Percentiles rank a stretch among this genome's conserved stretches.
phyloP scores from a whole-genome alignment of 2,797 vertebrate species.

The Momotus momota region DNA sequence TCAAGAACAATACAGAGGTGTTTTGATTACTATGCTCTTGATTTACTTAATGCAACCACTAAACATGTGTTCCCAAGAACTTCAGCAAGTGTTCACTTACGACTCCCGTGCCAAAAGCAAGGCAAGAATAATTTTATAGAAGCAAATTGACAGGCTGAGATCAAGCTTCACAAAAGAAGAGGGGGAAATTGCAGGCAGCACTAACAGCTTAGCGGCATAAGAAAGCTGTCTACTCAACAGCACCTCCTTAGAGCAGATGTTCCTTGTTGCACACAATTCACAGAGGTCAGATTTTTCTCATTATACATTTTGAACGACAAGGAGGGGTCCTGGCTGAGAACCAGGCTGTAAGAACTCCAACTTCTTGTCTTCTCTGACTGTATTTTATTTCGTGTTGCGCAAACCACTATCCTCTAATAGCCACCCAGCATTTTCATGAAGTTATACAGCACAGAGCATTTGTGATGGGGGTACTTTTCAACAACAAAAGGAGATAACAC shows the following conservation, averaged over 20 bases:
- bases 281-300: constrained; percentile 19
- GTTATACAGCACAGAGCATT: background rate
- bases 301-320: background rate
- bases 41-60: background rate
- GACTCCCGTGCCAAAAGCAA: background rate
- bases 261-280: background rate
- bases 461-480: background rate
- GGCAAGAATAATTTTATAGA: background rate
- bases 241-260: constrained; percentile 6
- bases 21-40: background rate
- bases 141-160: background rate
- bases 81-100: background rate
- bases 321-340: background rate
- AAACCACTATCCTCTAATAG: background rate
- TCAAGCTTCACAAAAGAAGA: background rate
- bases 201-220: background rate
- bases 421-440: background rate
- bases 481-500: background rate
- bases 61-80: background rate
- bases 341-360: background rate
- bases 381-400: background rate
- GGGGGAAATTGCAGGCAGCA: background rate
- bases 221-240: background rate
- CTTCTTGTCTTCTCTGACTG: background rate
- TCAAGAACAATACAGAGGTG: background rate